Evolutionary conservation across 2,888 invertebrate genomes (phyloP), one percentile per base, ranked within the genome.

Genomic region (Shargacucullia verbasci): DNA sequence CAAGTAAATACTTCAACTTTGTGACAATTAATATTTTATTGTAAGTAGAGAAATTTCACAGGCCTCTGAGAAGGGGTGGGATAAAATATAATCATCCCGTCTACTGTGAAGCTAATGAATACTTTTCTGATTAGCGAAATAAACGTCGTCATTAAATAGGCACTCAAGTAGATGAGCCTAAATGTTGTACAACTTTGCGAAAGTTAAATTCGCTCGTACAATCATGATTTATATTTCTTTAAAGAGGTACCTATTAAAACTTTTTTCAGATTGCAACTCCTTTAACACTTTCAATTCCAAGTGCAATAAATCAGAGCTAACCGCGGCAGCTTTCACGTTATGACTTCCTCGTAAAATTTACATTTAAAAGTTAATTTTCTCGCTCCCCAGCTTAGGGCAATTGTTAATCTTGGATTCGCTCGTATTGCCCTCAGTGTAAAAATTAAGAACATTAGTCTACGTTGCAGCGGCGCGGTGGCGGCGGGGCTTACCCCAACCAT

Each of bases 301-400:
- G 84, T 87, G 89, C 85, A 87, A 92, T 93, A 93, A 92, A 93
- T 93, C 92, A 91, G 87, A 80, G 87, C 87, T 88, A 91, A 92
- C 92, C 91, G 90, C 90, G 90, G 88, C 90, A 90, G 91, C 91
- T 91, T 91, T 89, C 87, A 88, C 90, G 89, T 93, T 93, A 93
- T 92, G 92, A 92, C 88, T 93, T 90, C 90, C 90, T 90, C 91
- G 91, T 92, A 92, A 93, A 92, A 92, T 93, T 92, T 92, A 92
- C 92, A 92, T 92, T 92, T 91, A 90, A 93, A 92, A 92, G 90
- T 92, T 90, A 92, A 93, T 93, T 91, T 92, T 91, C 92, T 87
- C 89, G 83, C 83, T 87, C 79, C 84, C 82, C 83, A 82, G 85
- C 87, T 88, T 82, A 87, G 84, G 85, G 88, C 90, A 88, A 90